Percentiles rank a stretch among this genome's conserved stretches.
These are phyloP conservation scores for Platynereis dumerilii DNA, from an alignment of 2,888 invertebrate genomes.

Conservation along the genomic window DNA sequence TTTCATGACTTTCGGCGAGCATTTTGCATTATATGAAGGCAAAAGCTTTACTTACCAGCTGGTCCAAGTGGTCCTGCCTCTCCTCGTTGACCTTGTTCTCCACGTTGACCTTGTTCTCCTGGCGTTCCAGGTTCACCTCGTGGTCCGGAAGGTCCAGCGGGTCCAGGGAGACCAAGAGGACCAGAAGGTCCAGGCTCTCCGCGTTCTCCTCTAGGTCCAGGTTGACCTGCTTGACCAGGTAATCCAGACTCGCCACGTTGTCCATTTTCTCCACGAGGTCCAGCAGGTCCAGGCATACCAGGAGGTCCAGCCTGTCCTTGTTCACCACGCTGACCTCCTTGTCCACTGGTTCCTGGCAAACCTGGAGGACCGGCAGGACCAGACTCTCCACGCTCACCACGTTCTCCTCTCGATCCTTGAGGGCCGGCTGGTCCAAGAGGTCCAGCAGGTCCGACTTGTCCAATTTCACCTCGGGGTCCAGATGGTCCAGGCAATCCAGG, in stretches of 20 bases:
- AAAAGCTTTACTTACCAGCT: conserved; percentile 28
- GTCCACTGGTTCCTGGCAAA: conserved; percentile 16
- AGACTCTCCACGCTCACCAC: conserved; percentile 29
- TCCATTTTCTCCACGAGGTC: conserved; percentile 7
- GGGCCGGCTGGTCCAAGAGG: conserved; percentile 14
- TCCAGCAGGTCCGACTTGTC: conserved; percentile 18
- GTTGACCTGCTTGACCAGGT: conserved; percentile 17
- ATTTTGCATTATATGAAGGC: neutral
- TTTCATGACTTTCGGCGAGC: no score
- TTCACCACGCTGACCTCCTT: conserved; percentile 29
- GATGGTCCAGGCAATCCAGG: conserved; percentile 4
- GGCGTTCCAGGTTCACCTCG: conserved; percentile 28
- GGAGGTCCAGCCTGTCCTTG: conserved; percentile 18
- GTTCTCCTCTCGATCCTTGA: conserved; percentile 27
- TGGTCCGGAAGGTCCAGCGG: conserved; percentile 25
- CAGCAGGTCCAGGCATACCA: conserved; percentile 21
- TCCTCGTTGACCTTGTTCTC: conserved; percentile 28
- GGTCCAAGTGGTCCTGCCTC: conserved; percentile 22
- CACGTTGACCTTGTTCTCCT: conserved; percentile 23
- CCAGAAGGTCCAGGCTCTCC: conserved; percentile 25
- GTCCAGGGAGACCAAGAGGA: conserved; percentile 20
- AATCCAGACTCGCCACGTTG: conserved; percentile 21
- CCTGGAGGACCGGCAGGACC: conserved; percentile 24
- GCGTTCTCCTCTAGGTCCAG: conserved; percentile 17
- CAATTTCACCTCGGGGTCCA: conserved; percentile 7